Percentiles rank a stretch among this genome's conserved stretches.
These are phyloP conservation scores for Vicugna pacos DNA, from an alignment of 2,113 vertebrate species.

Conservation along the genomic window DNA sequence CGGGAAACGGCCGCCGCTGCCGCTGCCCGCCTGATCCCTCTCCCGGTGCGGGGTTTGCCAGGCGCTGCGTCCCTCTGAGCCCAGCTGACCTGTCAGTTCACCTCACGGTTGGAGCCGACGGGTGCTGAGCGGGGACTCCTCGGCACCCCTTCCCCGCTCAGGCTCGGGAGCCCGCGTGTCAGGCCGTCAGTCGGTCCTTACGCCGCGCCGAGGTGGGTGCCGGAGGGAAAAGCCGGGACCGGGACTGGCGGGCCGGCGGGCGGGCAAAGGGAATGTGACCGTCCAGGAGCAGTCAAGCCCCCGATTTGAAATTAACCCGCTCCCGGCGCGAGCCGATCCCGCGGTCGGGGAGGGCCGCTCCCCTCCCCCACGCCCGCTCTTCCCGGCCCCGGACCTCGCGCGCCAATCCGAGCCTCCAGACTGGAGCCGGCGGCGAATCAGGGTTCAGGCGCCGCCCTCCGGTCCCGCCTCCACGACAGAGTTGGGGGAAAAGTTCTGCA, in stretches of 20 bases:
- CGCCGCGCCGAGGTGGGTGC: slow-evolving; percentile 78
- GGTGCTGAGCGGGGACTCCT: slow-evolving; percentile 3
- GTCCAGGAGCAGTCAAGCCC: slow-evolving; percentile 76
- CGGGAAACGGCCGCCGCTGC: slow-evolving; percentile 76
- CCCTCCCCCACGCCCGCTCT: slow-evolving; percentile 75
- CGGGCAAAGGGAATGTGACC: slow-evolving; percentile 66
- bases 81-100: slow-evolving; percentile 78
- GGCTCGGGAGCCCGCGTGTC: slow-evolving; percentile 55
- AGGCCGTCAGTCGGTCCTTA: slow-evolving; percentile 57
- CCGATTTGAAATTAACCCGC: slow-evolving; percentile 85
- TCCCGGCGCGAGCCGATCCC: slow-evolving; percentile 80
- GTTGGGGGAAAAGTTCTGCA: slow-evolving; percentile 75
- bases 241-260: slow-evolving; percentile 59
- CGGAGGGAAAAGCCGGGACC: slow-evolving; percentile 47
- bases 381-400: slow-evolving; percentile 57
- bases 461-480: slow-evolving; percentile 55
- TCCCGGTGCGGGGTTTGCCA: not conserved
- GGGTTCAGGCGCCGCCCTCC: slow-evolving; percentile 66
- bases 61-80: slow-evolving; percentile 29
- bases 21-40: not conserved
- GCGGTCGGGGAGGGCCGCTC: slow-evolving; percentile 73
- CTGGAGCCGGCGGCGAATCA: slow-evolving; percentile 62
- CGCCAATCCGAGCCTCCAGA: slow-evolving; percentile 70
- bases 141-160: slow-evolving; percentile 9
- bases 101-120: slow-evolving; percentile 5